Evolutionary conservation across 2,888 invertebrate species (phyloP), one percentile per base, ranked within the genome.

Genomic region (Pegoplata infirma): DNA sequence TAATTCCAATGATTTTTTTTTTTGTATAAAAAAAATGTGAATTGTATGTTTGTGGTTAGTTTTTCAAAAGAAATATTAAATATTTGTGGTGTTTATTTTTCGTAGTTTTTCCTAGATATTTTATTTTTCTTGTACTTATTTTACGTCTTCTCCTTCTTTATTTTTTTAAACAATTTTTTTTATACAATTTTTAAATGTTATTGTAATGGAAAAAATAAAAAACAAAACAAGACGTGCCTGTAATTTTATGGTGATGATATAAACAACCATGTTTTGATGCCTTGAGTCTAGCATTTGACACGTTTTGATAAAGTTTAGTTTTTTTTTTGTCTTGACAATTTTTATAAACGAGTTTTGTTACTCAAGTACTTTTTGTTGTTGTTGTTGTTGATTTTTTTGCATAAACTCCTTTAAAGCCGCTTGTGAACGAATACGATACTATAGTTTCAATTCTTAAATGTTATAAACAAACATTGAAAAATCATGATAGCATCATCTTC

Each of bases 401-500:
- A 58, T 44, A 58, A 40, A 58, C 36, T 12, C 32, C 32, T 40
- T 21, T 17, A 36, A 25, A 36, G 51, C 16, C 19, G 19, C 53
- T 53, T 59, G 58, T 59, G 25, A 46, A 46, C 17, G 21, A 12
- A 25, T 12, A 16, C 14, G n/a, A 23, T 14, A 36, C 8, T 17
- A 49, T 19, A 44, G 14, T 49, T 58, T 47, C 14, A 49, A 23
- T 51, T 61, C 5, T 19, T n/a, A 61, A 40, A 51, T 40, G 28
- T 17, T 51, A 40, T n/a, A 59, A 44, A 32, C 28, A 61, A 59
- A 21, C 59, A 68, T 17, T 46, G 36, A 64, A 36, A n/a, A 51
- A 49, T 36, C 21, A 49, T 51, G 21, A 64, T 64, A 51, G 17
- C 47, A 49, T 64, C 63, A 64, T 6, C 36, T 63, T 58, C 14